These are phyloP conservation scores for Gymnocheta viridis DNA, from an alignment of 2,888 invertebrate genomes.

Conservation along the genomic window DNA sequence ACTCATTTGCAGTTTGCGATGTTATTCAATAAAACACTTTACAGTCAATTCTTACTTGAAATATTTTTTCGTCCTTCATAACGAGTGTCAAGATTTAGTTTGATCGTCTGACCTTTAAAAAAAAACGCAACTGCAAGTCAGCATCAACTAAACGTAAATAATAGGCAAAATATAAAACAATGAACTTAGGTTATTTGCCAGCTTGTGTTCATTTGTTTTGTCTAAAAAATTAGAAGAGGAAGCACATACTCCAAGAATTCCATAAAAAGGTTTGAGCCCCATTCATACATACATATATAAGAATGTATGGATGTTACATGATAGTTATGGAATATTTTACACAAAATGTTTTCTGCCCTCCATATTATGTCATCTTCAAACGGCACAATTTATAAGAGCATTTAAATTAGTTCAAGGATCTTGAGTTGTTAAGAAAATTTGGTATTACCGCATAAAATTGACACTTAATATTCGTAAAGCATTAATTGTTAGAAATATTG, in stretches of 20 bases:
- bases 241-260: neutral
- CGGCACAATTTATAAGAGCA: constrained; percentile 1
- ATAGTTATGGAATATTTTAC: neutral
- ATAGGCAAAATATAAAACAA: no score
- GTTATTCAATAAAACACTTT: no score
- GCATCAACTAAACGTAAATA: no score
- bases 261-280: neutral
- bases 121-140: no score
- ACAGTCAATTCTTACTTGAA: no score
- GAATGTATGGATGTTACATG: neutral
- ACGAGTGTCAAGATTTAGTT: no score
- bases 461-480: neutral
- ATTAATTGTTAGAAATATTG: neutral
- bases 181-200: no score
- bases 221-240: neutral
- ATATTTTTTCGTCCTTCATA: no score
- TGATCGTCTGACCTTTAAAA: no score
- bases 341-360: constrained; percentile 24
- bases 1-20: no score
- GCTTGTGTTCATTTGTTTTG: no score
- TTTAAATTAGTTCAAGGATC: constrained; percentile 68
- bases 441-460: neutral
- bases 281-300: neutral
- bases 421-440: constrained; percentile 22
- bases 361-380: constrained; percentile 62